These are phyloP conservation scores for Phenganax marumi DNA, from an alignment of 92 coral and sea anemone genomes.

Conservation along the genomic window DNA sequence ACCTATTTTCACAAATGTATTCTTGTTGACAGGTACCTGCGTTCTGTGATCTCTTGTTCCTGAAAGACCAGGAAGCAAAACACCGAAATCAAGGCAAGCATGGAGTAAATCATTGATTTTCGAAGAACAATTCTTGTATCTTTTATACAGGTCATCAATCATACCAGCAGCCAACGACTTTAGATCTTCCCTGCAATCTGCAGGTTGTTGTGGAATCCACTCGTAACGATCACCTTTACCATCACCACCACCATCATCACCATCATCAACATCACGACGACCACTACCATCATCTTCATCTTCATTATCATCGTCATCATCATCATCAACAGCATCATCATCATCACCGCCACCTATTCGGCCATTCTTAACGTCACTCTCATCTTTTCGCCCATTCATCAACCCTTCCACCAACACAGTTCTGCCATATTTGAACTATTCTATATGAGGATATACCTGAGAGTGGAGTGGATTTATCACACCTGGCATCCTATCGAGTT, in stretches of 20 bases:
- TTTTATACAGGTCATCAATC: conserved; percentile 15
- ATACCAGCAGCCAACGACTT: conserved; percentile 27
- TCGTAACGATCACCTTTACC: background rate
- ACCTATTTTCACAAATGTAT: conserved; percentile 5
- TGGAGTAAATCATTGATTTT: conserved; percentile 26
- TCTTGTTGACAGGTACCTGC: background rate
- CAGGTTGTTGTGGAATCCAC: conserved; percentile 3
- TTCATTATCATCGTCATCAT: background rate
- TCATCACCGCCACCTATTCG: background rate
- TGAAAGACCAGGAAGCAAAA: conserved; percentile 15
- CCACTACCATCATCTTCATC: background rate
- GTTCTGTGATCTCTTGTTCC: conserved; percentile 11
- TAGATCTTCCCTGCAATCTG: conserved; percentile 9
- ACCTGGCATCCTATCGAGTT: too few species aligned
- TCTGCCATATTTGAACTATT: background rate
- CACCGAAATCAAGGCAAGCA: conserved; percentile 15
- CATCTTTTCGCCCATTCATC: conserved; percentile 24
- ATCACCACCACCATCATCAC: background rate
- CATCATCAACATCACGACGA: background rate
- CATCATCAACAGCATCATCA: background rate
- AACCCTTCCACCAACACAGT: conserved; percentile 1
- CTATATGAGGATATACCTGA: too few species aligned
- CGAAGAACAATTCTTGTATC: conserved; percentile 9
- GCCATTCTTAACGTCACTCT: background rate
- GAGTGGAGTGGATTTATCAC: too few species aligned